Evolutionary conservation across 1,140 invertebrate genomes (phyloP).

Genomic region (Drosophila nannoptera): DNA sequence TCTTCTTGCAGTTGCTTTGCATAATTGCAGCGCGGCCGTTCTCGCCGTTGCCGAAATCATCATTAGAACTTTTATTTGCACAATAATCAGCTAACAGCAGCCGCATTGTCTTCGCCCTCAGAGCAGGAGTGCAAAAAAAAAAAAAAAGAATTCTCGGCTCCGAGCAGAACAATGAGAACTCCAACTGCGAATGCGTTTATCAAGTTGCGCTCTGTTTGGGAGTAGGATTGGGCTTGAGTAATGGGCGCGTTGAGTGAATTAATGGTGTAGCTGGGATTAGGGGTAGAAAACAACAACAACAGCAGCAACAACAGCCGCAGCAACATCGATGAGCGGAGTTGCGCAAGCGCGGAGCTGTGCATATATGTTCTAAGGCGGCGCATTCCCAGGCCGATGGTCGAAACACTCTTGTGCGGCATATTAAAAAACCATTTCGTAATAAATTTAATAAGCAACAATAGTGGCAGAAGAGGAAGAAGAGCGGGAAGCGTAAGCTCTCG

Average conservation of each 20-base stretch:
- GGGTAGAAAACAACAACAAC: no score
- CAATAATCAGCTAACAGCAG: constrained; percentile 59
- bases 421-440: constrained; percentile 51
- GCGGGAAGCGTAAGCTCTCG: neutral
- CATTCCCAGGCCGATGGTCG: neutral
- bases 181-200: constrained; percentile 47
- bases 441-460: constrained; percentile 54
- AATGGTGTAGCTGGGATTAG: constrained; percentile 11
- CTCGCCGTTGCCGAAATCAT: constrained; percentile 69
- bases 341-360: no score
- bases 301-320: neutral
- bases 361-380: no score
- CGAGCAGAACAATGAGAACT: constrained; percentile 48
- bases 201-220: constrained; percentile 64
- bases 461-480: constrained; percentile 19
- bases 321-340: neutral
- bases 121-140: constrained; percentile 15
- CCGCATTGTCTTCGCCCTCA: constrained; percentile 46
- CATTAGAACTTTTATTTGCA: constrained; percentile 75
- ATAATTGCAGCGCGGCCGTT: constrained; percentile 66
- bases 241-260: constrained; percentile 11
- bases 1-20: constrained; percentile 39
- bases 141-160: constrained; percentile 1
- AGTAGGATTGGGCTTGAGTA: constrained; percentile 12
- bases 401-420: neutral